Base-by-base conservation (phyloP, 2,113 vertebrate species). In the Mesocricetus auratus region DNA sequence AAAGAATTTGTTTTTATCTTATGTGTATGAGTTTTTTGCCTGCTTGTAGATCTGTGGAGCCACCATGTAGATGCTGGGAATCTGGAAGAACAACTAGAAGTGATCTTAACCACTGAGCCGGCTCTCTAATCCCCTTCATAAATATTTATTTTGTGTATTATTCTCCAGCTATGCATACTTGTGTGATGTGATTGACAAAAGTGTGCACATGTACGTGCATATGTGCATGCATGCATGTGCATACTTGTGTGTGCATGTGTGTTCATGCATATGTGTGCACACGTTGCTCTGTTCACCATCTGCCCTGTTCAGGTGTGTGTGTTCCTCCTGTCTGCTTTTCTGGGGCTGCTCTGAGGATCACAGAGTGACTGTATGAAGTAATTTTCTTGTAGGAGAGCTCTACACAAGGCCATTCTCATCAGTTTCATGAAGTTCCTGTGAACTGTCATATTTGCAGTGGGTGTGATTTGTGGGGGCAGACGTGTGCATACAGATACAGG, bases 281-380 rank as follows among this genome's bases (percentile, higher is more conserved):
- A 33, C 8, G 45, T 50, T 26, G 45, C 3, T 64, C 29, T 26
- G 3, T 26, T n/a, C 7, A 11, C 15, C 36, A 0, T 7, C 19
- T 71, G 10, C 12, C 42, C 73, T 19, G 0, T 58, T 17, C 21
- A n/a, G 78, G 91, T 1, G 5, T 15, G 0, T 0, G 11, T 8
- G 5, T 60, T 33, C 22, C 31, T 68, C 45, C 15, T 64, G 4
- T n/a, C 24, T 78, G 4, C 12, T 31, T 60, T 68, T 21, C 66
- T 62, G 71, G 64, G 12, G 10, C 91, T 3, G 0, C 24, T 74
- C 45, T 58, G 31, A 10, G 12, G 12, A 11, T 42, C 29, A 17
- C 29, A 33, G 60, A 17, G 9, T 77, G 47, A 50, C 42, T 4
- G 12, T 33, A 12, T 4, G 36, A 13, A 47, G 39, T 58, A 2